These are phyloP conservation scores for Tenualosa ilisha DNA, from an alignment of 2,797 vertebrate genomes.

Conservation along the genomic window DNA sequence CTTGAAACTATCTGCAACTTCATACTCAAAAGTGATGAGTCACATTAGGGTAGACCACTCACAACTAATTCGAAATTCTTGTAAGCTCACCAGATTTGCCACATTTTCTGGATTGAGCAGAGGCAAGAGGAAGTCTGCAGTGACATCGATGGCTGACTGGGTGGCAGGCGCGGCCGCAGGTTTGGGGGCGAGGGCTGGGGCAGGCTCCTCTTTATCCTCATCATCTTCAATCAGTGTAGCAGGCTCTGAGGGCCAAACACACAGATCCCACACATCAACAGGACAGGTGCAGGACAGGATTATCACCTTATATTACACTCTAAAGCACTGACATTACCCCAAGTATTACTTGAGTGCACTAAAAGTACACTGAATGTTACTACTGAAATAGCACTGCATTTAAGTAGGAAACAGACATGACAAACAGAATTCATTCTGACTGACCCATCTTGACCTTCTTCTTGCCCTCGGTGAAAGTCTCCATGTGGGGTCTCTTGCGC, in stretches of 20 bases:
- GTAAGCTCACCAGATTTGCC: conserved; percentile 85
- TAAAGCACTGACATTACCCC: too few species aligned
- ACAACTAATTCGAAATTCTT: background rate
- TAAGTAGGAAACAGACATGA: too few species aligned
- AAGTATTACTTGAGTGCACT: too few species aligned
- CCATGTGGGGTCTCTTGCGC: conserved; percentile 84
- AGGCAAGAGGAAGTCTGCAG: conserved; percentile 88
- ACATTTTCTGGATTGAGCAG: conserved; percentile 89
- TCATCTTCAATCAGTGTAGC: conserved; percentile 84
- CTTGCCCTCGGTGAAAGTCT: conserved; percentile 81
- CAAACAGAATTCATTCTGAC: conserved; percentile 30
- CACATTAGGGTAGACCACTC: background rate
- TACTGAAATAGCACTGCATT: background rate
- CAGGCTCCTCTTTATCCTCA: conserved; percentile 90
- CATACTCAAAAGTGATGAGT: background rate
- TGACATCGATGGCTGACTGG: conserved; percentile 90
- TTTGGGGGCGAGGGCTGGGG: conserved; percentile 67
- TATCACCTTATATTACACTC: too few species aligned
- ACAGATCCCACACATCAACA: background rate
- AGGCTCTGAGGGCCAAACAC: conserved; percentile 70
- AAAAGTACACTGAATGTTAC: too few species aligned
- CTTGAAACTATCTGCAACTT: background rate
- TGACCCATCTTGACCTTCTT: conserved; percentile 93
- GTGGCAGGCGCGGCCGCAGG: conserved; percentile 64
- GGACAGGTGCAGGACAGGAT: too few species aligned